Evolutionary conservation across 2,888 invertebrate species (phyloP).

Genomic region (Listrodromus nycthemerus): DNA sequence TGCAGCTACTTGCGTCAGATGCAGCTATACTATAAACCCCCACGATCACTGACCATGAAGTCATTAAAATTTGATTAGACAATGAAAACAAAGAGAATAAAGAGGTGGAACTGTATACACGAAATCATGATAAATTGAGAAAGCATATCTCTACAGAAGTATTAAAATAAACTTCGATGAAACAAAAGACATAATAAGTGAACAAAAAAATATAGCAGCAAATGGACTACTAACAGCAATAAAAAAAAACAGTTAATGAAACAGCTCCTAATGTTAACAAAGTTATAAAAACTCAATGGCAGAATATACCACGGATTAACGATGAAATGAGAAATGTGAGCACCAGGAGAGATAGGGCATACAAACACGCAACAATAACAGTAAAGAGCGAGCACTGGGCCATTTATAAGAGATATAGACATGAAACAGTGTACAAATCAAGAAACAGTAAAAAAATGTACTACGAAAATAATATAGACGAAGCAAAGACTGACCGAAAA

Average conservation of each 20-base stretch:
- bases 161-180: constrained; percentile 10
- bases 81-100: neutral
- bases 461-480: constrained; percentile 22
- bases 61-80: neutral
- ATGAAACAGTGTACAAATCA: constrained; percentile 12
- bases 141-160: neutral
- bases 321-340: constrained; percentile 16
- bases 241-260: constrained; percentile 15
- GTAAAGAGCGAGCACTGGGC: neutral
- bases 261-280: constrained; percentile 15
- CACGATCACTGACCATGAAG: constrained; percentile 46
- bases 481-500: neutral
- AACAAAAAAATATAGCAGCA: constrained; percentile 5
- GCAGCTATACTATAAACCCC: neutral
- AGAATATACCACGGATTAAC: constrained; percentile 36
- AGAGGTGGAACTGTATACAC: neutral
- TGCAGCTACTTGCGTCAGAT: too few relatives aligned
- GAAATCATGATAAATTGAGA: constrained; percentile 19
- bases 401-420: constrained; percentile 18
- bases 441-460: constrained; percentile 24
- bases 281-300: neutral
- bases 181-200: neutral
- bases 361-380: constrained; percentile 2
- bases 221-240: constrained; percentile 15
- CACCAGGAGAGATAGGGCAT: constrained; percentile 10